A percentile compares a stretch with the other conserved stretches of the same genome.
Evolutionary conservation across 2,797 vertebrate genomes (phyloP).

Genomic region (Argentina silus): DNA sequence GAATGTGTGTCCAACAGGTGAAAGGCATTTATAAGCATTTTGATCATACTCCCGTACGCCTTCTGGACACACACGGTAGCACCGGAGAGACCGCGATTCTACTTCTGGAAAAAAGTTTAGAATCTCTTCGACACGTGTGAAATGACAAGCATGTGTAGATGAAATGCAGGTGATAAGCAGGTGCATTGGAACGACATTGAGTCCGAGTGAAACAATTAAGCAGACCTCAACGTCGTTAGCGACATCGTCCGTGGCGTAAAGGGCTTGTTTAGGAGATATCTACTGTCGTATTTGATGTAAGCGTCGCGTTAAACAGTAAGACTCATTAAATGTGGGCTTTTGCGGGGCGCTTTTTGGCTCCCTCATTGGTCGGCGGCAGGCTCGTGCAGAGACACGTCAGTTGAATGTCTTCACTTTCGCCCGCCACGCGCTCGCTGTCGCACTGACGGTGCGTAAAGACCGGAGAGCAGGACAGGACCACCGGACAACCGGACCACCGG

Average conservation of each 20-base stretch:
- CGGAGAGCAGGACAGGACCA: conserved; percentile 1
- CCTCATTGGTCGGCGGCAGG: conserved; percentile 43
- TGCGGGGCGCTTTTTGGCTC: neutral
- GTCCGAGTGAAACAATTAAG: neutral
- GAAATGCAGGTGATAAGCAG: neutral
- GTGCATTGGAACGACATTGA: neutral
- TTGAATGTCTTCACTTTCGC: conserved; percentile 54
- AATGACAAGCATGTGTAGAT: neutral
- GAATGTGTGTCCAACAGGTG: too few species aligned
- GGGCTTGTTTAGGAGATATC: neutral
- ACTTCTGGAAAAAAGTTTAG: neutral
- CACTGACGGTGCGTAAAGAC: conserved; percentile 26
- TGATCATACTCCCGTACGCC: neutral
- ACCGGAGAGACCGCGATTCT: neutral
- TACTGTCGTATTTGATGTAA: neutral
- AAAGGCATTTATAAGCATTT: too few species aligned
- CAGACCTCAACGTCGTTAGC: too few species aligned
- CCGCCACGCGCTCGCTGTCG: conserved; percentile 20
- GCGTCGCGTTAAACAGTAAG: neutral
- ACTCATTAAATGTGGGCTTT: neutral
- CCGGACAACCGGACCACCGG: too few species aligned
- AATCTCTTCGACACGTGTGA: neutral
- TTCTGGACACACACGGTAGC: neutral
- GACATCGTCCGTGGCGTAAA: neutral
- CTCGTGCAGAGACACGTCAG: conserved; percentile 48